A percentile compares a stretch with the other conserved stretches of the same genome.
phyloP scores from a whole-genome alignment of 2,113 vertebrate species.

The Oncorhynchus masou region DNA sequence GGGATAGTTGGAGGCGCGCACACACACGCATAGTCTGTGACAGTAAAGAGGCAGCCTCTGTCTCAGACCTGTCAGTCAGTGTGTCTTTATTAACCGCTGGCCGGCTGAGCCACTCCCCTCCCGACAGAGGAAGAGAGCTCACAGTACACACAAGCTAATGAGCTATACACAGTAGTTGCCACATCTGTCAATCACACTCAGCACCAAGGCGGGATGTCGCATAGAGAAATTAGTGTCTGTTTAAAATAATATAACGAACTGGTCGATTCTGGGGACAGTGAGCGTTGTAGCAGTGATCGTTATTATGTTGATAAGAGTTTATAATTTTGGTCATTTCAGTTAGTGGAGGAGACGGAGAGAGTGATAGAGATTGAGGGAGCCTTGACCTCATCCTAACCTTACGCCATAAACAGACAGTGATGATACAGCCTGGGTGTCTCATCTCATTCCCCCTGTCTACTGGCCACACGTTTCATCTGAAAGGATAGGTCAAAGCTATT shows the following conservation, averaged over 20 bases:
- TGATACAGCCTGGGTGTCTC: too few relatives aligned
- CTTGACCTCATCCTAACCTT: too few relatives aligned
- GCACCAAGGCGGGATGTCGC: constrained; percentile 3
- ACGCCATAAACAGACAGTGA: too few relatives aligned
- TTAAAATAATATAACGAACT: neutral
- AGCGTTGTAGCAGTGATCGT: neutral
- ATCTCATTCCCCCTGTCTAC: too few relatives aligned
- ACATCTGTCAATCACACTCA: constrained; percentile 46
- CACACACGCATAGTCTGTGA: constrained; percentile 21
- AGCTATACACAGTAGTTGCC: constrained; percentile 18
- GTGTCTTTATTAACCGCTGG: constrained; percentile 31
- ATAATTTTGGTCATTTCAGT: too few relatives aligned
- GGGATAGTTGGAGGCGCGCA: neutral
- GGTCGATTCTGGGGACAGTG: neutral
- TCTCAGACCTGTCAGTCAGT: neutral
- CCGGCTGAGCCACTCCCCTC: neutral
- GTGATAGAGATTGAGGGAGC: too few relatives aligned
- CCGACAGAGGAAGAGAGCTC: neutral
- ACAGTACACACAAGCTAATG: constrained; percentile 42
- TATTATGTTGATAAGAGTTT: too few relatives aligned
- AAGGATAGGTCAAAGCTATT: too few relatives aligned
- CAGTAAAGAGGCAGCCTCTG: constrained; percentile 23
- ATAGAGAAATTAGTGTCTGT: constrained; percentile 30
- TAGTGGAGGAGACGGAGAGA: too few relatives aligned
- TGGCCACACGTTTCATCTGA: too few relatives aligned